These are phyloP conservation scores for Timema podura DNA, from an alignment of 2,888 invertebrate species.

Conservation along the genomic window DNA sequence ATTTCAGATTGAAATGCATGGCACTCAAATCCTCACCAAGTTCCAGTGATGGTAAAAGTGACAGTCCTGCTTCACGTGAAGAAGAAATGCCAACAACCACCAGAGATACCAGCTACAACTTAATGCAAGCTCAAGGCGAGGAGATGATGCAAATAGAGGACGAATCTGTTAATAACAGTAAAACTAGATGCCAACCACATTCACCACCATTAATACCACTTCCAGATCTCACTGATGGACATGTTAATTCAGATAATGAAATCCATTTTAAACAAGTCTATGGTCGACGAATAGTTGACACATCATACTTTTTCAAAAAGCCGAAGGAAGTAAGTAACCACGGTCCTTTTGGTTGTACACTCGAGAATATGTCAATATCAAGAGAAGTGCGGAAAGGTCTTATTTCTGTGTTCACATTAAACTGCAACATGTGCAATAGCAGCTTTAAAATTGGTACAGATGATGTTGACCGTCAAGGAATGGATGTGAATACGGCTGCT, in stretches of 20 bases:
- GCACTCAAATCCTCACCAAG: too few relatives aligned
- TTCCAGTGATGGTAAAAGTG: too few relatives aligned
- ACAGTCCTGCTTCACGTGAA: too few relatives aligned
- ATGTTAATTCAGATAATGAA: neutral
- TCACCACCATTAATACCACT: too few relatives aligned
- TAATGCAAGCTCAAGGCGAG: too few relatives aligned
- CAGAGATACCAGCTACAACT: too few relatives aligned
- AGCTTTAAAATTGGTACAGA: neutral
- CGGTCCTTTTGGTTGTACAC: neutral
- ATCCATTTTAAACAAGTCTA: neutral
- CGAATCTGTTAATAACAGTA: too few relatives aligned
- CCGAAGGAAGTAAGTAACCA: neutral
- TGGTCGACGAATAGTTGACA: neutral
- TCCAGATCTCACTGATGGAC: too few relatives aligned
- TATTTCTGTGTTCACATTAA: neutral
- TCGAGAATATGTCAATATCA: neutral
- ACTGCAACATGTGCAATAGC: neutral
- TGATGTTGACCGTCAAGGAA: neutral
- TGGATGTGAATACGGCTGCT: neutral
- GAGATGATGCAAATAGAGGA: too few relatives aligned
- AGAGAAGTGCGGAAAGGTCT: neutral
- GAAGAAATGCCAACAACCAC: too few relatives aligned
- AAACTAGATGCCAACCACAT: too few relatives aligned
- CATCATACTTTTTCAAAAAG: neutral
- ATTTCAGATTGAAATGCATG: too few relatives aligned